Base-by-base conservation (phyloP, 1,140 invertebrate species). In the Papilio polytes region DNA sequence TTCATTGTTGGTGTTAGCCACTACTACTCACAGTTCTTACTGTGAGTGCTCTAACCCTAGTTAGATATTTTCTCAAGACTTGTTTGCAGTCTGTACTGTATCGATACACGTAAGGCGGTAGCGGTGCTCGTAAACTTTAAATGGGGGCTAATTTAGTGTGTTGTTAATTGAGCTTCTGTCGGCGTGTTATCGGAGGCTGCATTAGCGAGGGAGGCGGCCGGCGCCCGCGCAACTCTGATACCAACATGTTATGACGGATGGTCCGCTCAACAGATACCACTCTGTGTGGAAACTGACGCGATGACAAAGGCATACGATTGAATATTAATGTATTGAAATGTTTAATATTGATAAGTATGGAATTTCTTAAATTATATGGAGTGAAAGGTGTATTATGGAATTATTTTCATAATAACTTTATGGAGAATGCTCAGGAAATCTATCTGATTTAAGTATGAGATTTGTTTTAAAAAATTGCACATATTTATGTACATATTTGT, bases 111-210 rank as follows among this genome's bases (percentile, higher is more conserved):
- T 94, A 94, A 93, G 92, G 90, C 92, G 83, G 93, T 94, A 94
- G 93, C 93, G 85, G 88, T 79, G 86, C 87, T 94, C 92, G 91
- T 94, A 94, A 94, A 94, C 79, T 91, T 92, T 94, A 94, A 94
- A 94, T 93, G 92, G 93, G 87, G 86, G 85, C 91, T 93, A 94
- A 94, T 94, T 94, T 91, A 93, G 93, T 91, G 89, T 88, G 91
- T 86, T 93, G 93, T 95, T 95, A 95, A 95, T 94, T 94, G 93
- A 93, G 87, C 87, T 86, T 87, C 85, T 88, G 90, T 88, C 90
- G 88, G 88, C 86, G 86, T 79, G 78, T 91, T 94, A 94, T 94
- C 93, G 77, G 66, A 81, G 73, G 81, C 48, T 92, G 90, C 93
- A 94, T 94, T 94, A 94, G 90, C 90, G 91, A 84, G 86, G 82